A percentile compares a stretch with the other conserved stretches of the same genome.
Evolutionary conservation across 2,113 vertebrate species (phyloP).

Genomic region (Nipponia nippon): DNA sequence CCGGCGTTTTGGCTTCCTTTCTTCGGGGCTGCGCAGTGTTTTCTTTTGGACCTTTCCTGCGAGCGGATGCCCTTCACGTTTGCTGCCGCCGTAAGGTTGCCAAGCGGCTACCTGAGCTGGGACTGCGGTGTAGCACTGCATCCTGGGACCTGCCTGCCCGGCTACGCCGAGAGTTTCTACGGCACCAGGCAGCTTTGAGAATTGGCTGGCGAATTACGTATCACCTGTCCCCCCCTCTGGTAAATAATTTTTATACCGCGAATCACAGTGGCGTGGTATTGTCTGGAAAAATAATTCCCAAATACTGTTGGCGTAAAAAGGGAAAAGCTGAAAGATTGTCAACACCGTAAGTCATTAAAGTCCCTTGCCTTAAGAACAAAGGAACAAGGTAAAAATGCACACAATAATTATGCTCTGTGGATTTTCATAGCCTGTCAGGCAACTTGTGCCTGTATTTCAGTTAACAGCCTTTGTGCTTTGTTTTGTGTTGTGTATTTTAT

Average conservation of each 20-base stretch:
- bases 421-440: constrained; percentile 47
- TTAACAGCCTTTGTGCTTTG: constrained; percentile 52
- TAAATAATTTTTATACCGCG: constrained; percentile 26
- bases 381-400: constrained; percentile 50
- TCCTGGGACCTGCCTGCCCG: constrained; percentile 62
- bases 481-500: constrained; percentile 6
- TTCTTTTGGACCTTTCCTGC: constrained; percentile 43
- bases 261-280: constrained; percentile 20
- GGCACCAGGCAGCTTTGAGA: constrained; percentile 46
- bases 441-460: constrained; percentile 4
- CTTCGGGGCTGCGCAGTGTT: not conserved
- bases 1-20: not conserved
- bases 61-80: not conserved
- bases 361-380: constrained; percentile 68
- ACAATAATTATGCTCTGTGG: constrained; percentile 7
- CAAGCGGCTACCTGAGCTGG: constrained; percentile 51
- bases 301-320: constrained; percentile 40
- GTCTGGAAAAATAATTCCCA: constrained; percentile 58
- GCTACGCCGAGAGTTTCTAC: constrained; percentile 8
- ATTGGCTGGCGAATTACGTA: constrained; percentile 43
- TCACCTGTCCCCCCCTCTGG: constrained; percentile 14
- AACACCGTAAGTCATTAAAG: constrained; percentile 34
- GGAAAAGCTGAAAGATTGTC: constrained; percentile 51
- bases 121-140: constrained; percentile 65
- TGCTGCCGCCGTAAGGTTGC: constrained; percentile 27